Base-by-base conservation (phyloP, 1,140 invertebrate genomes). In the Rhysida immarginata region DNA sequence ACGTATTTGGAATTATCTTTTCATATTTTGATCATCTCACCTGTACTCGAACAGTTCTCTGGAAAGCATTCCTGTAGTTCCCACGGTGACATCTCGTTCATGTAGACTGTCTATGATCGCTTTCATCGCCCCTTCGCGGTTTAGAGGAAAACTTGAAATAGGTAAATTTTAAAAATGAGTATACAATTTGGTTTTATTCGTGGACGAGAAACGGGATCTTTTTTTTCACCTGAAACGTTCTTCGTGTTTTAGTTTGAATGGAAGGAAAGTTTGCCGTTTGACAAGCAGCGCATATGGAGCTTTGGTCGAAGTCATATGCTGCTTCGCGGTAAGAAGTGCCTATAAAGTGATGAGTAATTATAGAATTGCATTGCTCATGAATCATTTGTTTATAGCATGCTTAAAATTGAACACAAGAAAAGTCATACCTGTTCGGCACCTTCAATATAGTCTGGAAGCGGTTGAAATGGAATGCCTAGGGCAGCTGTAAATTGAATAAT, bases 61-160 rank as follows among this genome's bases (percentile, higher is more conserved):
- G 21, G 72, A 74, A 16, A 71, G 59, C 72, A 74, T 74, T 23
- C 73, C 73, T 35, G 73, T 75, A 1, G 71, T 70, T 41, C 69
- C 66, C n/a, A 74, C 65, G 16, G 73, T 63, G 8, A 71, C 63
- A 64, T 73, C 73, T 26, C 64, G 61, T 27, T 68, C 62, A 11
- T 56, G 53, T 1, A 71, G 58, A 18, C 58, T 53, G 52, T 68
- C 64, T 20, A 71, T 52, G 16, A 72, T 54, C 2, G 62, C 46
- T 49, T 68, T 58, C 45, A 72, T 54, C 1, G 69, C 70, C 41
- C 60, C 60, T 61, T 73, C 71, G 56, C 71, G 59, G 1, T 58
- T 63, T 54, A 72, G 59, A 29, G 60, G 60, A 57, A 66, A 66
- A 26, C 63, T 65, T 49, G 21, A 57, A 41, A n/a, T n/a, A 41